These are phyloP conservation scores for Carollia perspicillata DNA, from an alignment of 2,113 vertebrate species.

Conservation along the genomic window DNA sequence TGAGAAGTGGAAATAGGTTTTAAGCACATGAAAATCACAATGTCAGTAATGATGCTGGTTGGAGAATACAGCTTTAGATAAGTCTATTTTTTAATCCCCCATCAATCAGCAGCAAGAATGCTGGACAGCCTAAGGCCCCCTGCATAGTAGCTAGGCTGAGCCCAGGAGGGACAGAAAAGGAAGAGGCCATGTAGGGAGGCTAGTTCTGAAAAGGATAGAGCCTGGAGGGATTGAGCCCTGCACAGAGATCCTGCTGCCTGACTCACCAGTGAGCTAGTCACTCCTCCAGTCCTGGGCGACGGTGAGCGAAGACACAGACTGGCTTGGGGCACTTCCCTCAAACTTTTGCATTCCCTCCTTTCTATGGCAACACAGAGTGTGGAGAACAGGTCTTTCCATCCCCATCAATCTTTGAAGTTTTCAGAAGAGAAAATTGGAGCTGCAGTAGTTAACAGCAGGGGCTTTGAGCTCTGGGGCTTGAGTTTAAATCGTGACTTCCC, in stretches of 20 bases:
- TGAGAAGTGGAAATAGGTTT: not conserved
- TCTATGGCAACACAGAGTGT: not conserved
- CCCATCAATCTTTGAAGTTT: not conserved
- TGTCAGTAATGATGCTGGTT: not conserved
- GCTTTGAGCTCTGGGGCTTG: not conserved
- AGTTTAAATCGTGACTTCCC: not conserved
- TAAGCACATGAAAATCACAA: not conserved
- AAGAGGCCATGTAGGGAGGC: not conserved
- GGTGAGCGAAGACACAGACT: not conserved
- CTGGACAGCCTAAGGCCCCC: not conserved
- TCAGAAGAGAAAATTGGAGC: not conserved
- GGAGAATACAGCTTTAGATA: not conserved
- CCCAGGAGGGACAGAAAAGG: not conserved
- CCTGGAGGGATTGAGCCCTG: not conserved
- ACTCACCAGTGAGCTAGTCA: too few relatives aligned
- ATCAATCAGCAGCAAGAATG: not conserved
- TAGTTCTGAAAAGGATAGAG: not conserved
- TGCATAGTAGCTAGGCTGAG: not conserved
- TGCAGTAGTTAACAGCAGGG: not conserved
- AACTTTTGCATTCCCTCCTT: not conserved
- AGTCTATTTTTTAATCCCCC: not conserved
- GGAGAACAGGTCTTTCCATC: not conserved
- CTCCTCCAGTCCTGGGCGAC: not conserved
- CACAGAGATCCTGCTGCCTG: too few relatives aligned
- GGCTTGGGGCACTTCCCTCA: accelerated